Base-by-base conservation (phyloP, 2,888 invertebrate genomes). In the Drosophila tripunctata region DNA sequence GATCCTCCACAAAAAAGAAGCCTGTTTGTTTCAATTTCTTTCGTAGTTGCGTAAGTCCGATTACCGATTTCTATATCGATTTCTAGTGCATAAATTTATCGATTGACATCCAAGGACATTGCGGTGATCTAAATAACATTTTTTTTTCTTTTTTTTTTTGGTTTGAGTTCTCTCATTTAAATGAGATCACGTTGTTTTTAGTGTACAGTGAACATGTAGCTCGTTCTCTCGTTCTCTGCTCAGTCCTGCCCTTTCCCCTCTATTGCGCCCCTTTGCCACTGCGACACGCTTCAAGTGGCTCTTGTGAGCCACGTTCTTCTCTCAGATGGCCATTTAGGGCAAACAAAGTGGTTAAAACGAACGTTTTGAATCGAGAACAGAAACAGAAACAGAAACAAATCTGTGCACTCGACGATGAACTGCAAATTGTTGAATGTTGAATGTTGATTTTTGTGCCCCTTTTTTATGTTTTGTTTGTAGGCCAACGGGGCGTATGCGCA, bases 221-320 rank as follows among this genome's bases (percentile, higher is more conserved):
- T 15, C 0, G 15, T n/a, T 15, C 35, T 2, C 21, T 12, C 8
- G 8, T 8, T 3, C 3, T 1, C 38, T 19, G 19, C 12, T 10
- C 8, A 0, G 8, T 2, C 2, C 10, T 14, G 5, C 12, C 8
- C 10, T 12, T 14, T 6, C 15, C 8, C 36, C 12, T 7, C 7
- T 8, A 14, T n/a, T 12, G 7, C 22, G 21, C 4, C 21, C 40
- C n/a, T 19, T 19, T 14, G 10, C 36, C 35, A 15, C 33, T 48
- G 47, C 56, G 63, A 82, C 83, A 86, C 83, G 86, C 77, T 77
- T 76, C 66, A 67, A 81, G 81, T 52, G n/a, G 67, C 74, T 41
- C 77, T 69, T 51, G 51, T 40, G 38, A 44, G 55, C 52, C 56
- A 58, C 72, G 66, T 71, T 66, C 51, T 54, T 48, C 66, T 48